phyloP scores from a whole-genome alignment of 2,888 invertebrate species.

The Limnephilus rhombicus region DNA sequence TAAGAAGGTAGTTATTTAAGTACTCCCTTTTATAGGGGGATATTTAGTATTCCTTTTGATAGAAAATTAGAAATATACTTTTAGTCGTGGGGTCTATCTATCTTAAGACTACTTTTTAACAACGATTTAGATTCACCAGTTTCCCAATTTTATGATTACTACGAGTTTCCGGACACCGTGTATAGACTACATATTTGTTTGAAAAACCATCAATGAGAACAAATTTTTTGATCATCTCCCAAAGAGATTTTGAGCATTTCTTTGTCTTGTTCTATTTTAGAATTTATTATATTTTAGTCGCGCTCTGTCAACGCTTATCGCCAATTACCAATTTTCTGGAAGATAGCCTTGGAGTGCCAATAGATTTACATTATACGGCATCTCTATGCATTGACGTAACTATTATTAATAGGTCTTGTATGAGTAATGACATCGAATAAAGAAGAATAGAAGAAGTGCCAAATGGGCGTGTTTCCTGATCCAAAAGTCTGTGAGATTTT shows the following conservation, averaged over 20 bases:
- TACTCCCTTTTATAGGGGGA: no score
- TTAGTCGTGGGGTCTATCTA: no score
- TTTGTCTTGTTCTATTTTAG: constrained; percentile 55
- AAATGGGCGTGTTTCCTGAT: no score
- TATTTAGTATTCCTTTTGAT: no score
- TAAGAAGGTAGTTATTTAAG: no score
- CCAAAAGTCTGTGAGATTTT: no score
- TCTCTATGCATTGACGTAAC: background rate
- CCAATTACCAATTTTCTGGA: constrained; percentile 48
- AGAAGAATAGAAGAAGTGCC: background rate
- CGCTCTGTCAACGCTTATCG: constrained; percentile 56
- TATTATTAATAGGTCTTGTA: background rate
- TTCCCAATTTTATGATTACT: no score
- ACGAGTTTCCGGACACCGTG: background rate
- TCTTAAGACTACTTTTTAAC: no score
- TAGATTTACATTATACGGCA: background rate
- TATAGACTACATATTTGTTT: background rate
- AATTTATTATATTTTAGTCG: constrained; percentile 56
- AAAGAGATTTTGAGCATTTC: background rate
- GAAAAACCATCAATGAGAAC: background rate
- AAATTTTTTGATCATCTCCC: background rate
- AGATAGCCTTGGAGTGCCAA: background rate
- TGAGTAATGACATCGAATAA: background rate
- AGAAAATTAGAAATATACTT: no score
- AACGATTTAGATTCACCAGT: no score